Evolutionary conservation across 2,888 invertebrate species (phyloP).

Genomic region (Chymomyza procnemis): DNA sequence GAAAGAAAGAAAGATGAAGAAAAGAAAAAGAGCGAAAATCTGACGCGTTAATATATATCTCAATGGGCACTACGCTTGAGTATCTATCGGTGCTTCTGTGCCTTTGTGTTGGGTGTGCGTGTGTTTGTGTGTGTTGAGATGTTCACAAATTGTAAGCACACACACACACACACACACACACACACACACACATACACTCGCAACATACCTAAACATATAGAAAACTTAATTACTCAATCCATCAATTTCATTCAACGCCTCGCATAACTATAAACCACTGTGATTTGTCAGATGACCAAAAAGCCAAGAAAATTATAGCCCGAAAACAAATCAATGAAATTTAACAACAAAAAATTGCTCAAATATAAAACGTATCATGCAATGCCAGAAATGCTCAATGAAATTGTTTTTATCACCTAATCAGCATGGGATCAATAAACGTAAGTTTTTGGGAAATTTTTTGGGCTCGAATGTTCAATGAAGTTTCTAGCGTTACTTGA

Average conservation of each 20-base stretch:
- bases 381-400: too few species aligned
- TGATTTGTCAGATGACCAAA: conserved; percentile 7
- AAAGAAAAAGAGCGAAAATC: conserved; percentile 24
- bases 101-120: not conserved
- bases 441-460: too few species aligned
- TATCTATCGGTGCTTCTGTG: not conserved
- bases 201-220: not conserved
- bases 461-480: too few species aligned
- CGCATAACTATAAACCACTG: conserved; percentile 38
- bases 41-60: conserved; percentile 7
- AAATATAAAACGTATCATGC: not conserved
- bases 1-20: too few species aligned
- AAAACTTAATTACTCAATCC: conserved; percentile 51
- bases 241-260: conserved; percentile 50
- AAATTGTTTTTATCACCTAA: too few species aligned
- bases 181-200: not conserved
- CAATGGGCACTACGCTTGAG: conserved; percentile 6
- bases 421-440: too few species aligned
- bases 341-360: not conserved
- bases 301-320: not conserved
- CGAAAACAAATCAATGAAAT: not conserved
- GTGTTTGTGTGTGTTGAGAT: not conserved
- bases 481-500: too few species aligned
- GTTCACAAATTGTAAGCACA: conserved; percentile 12
- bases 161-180: not conserved